Evolutionary conservation across 2,113 vertebrate genomes (phyloP).

Genomic region (Ailuropoda melanoleuca): DNA sequence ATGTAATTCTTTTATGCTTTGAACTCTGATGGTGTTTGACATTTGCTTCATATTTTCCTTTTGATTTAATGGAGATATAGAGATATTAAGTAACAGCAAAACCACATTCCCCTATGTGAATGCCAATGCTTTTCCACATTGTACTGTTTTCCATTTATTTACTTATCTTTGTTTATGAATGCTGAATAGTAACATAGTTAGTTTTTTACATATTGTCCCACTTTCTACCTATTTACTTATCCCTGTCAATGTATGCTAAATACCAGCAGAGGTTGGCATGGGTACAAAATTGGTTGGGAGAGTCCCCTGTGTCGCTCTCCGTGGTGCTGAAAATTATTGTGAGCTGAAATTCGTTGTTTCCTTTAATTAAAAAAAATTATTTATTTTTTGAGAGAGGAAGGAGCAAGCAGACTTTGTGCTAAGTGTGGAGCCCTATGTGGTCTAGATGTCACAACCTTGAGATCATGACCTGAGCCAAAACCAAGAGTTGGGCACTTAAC

Average conservation of each 20-base stretch:
- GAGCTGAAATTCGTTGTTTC: background rate
- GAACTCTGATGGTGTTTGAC: background rate
- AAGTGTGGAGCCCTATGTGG: background rate
- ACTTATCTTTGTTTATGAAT: background rate
- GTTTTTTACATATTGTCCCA: background rate
- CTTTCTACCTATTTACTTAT: background rate
- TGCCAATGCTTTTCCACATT: background rate
- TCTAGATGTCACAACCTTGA: background rate
- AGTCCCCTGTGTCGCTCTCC: background rate
- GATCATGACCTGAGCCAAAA: background rate
- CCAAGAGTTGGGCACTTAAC: background rate
- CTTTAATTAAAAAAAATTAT: background rate
- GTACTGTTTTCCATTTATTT: background rate
- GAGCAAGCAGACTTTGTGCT: background rate
- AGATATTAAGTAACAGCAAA: constrained; percentile 19
- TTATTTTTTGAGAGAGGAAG: no score
- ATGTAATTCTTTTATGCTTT: background rate
- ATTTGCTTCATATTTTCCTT: constrained; percentile 9
- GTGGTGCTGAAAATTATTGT: constrained; percentile 21
- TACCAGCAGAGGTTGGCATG: background rate
- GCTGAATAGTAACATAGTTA: background rate
- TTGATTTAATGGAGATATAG: background rate
- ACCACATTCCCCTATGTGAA: background rate
- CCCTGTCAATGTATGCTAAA: background rate
- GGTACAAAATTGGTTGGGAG: background rate